A percentile compares a stretch with the other conserved stretches of the same genome.
Evolutionary conservation across 2,888 invertebrate genomes (phyloP).

Genomic region (Agrochola circellaris): DNA sequence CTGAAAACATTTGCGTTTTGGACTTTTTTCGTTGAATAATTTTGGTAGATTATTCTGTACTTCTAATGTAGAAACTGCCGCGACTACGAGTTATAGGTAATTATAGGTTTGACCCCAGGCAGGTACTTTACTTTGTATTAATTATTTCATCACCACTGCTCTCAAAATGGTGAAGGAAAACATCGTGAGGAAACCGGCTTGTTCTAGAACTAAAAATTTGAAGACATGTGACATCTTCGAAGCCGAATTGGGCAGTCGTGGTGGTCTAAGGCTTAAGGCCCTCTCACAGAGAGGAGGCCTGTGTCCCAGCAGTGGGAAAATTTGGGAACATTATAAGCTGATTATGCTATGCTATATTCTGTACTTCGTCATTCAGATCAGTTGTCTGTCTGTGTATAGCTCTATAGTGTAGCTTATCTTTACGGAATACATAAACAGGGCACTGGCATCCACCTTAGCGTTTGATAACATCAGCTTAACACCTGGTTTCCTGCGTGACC

Average conservation of each 20-base stretch:
- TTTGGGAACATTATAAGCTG: background rate
- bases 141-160: too few species aligned
- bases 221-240: background rate
- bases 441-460: constrained; percentile 20
- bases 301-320: background rate
- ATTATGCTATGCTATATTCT: background rate
- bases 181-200: too few species aligned
- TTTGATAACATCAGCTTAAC: constrained; percentile 44
- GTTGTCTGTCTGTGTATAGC: background rate
- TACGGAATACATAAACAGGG: constrained; percentile 40
- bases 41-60: background rate
- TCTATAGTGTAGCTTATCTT: constrained; percentile 3
- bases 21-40: constrained; percentile 5
- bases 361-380: background rate
- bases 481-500: constrained; percentile 37
- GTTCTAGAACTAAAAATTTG: too few species aligned
- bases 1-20: constrained; percentile 18
- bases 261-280: background rate
- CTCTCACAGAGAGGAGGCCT: background rate
- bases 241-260: background rate
- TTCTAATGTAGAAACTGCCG: background rate
- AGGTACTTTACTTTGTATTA: too few species aligned
- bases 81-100: background rate
- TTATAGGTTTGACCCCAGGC: background rate
- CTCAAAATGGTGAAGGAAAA: too few species aligned